Percentiles rank a stretch among this genome's conserved stretches.
phyloP scores from a whole-genome alignment of 2,888 invertebrate genomes.

The Anodontia alba region DNA sequence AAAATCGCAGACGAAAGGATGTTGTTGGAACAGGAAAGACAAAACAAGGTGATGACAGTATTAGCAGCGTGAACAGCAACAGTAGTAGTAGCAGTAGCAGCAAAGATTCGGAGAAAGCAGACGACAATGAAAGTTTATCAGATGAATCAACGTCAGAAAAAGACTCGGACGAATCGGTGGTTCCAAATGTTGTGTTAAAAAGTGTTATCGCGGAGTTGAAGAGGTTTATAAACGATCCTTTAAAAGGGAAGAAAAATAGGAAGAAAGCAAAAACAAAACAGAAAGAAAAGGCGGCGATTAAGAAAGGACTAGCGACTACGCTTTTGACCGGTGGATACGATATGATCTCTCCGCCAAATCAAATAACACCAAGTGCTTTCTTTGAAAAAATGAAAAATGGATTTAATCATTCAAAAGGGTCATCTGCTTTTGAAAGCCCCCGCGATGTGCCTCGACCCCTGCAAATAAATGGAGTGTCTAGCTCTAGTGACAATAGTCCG shows the following conservation, averaged over 20 bases:
- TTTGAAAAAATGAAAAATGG: conserved; percentile 66
- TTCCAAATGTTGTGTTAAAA: conserved; percentile 76
- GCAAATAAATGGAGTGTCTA: conserved; percentile 40
- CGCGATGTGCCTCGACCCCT: conserved; percentile 38
- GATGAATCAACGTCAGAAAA: conserved; percentile 25
- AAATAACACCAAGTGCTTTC: conserved; percentile 73
- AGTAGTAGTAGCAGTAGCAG: conserved; percentile 44
- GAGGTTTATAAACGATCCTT: conserved; percentile 73
- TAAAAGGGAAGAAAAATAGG: conserved; percentile 71
- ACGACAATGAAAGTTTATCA: conserved; percentile 39
- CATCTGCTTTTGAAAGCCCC: conserved; percentile 77
- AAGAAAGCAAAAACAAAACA: conserved; percentile 65
- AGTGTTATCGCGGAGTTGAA: conserved; percentile 78
- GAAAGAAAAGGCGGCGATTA: conserved; percentile 41
- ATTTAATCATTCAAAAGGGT: conserved; percentile 71
- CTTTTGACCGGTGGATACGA: conserved; percentile 72
- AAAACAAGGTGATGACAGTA: conserved; percentile 51
- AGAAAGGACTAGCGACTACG: conserved; percentile 56
- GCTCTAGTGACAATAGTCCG: conserved; percentile 24
- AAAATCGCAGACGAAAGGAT: conserved; percentile 83
- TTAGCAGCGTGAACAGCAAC: conserved; percentile 53
- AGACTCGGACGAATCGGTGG: conserved; percentile 63
- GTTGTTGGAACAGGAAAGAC: conserved; percentile 69
- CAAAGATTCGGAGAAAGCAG: conserved; percentile 39
- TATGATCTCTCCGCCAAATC: conserved; percentile 79